Evolutionary conservation across 2,888 invertebrate genomes (phyloP).

Genomic region (Chrysodeixis includens): DNA sequence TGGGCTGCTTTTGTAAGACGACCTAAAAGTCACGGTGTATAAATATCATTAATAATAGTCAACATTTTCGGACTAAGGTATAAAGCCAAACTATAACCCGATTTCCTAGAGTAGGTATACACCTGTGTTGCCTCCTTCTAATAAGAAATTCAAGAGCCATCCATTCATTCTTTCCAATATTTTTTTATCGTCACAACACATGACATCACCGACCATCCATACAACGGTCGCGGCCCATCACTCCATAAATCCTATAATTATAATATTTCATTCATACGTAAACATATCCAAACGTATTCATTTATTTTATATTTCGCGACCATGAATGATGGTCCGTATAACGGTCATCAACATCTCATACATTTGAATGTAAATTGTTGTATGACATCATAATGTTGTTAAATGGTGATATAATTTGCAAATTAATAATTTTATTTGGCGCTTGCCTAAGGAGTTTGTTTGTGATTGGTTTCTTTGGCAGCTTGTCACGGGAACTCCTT

Average conservation of each 20-base stretch:
- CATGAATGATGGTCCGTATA: constrained; percentile 34
- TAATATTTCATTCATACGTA: constrained; percentile 1
- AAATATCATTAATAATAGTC: no score
- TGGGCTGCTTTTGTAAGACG: no score
- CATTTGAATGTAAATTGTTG: constrained; percentile 31
- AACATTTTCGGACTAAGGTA: no score
- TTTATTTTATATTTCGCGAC: constrained; percentile 8
- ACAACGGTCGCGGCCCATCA: not conserved
- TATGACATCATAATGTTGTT: constrained; percentile 37
- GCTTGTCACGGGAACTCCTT: no score
- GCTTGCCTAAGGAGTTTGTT: constrained; percentile 12
- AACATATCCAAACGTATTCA: not conserved
- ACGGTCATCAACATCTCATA: constrained; percentile 26
- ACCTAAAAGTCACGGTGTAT: no score
- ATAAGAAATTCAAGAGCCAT: not conserved
- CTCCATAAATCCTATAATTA: constrained; percentile 5
- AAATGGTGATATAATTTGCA: constrained; percentile 36
- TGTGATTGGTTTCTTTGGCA: not conserved
- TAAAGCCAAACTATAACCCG: no score
- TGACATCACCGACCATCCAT: not conserved
- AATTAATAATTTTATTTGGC: constrained; percentile 22
- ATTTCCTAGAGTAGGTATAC: no score
- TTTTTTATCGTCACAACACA: not conserved
- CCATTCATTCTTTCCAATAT: not conserved
- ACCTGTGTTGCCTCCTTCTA: no score